These are phyloP conservation scores for Ditylenchus dipsaci DNA, from an alignment of 1,140 invertebrate genomes.

Conservation along the genomic window DNA sequence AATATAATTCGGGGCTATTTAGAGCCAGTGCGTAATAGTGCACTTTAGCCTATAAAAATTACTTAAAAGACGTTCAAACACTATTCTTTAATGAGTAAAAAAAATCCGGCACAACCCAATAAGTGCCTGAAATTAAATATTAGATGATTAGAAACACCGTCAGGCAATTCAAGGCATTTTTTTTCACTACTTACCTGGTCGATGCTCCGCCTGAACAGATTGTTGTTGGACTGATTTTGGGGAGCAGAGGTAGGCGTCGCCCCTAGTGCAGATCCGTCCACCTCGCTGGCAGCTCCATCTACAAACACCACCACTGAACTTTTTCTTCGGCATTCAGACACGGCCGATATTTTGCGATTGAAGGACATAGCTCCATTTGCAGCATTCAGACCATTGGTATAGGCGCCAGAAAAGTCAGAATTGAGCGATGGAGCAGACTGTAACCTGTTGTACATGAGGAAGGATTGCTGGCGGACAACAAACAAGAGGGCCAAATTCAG, in stretches of 20 bases:
- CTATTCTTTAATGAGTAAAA: too few relatives aligned
- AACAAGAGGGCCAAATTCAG: conserved; percentile 37
- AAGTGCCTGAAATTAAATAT: too few relatives aligned
- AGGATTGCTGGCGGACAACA: conserved; percentile 41
- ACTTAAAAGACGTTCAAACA: too few relatives aligned
- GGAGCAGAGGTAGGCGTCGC: background rate
- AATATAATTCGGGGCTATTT: too few relatives aligned
- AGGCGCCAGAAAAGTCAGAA: conserved; percentile 18
- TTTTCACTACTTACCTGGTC: conserved; percentile 41
- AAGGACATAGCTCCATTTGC: background rate
- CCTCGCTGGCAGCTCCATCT: background rate
- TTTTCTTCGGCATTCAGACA: background rate
- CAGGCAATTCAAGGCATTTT: too few relatives aligned
- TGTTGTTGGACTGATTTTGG: background rate
- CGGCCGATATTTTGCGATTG: background rate
- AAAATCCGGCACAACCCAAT: too few relatives aligned
- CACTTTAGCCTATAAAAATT: too few relatives aligned
- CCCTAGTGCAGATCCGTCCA: background rate
- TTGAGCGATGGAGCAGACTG: conserved; percentile 15
- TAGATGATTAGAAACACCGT: too few relatives aligned
- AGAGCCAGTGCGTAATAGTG: too few relatives aligned
- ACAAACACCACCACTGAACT: conserved; percentile 14
- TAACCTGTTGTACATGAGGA: conserved; percentile 35
- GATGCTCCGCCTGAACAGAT: conserved; percentile 30
- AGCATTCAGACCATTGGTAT: conserved; percentile 12